Evolutionary conservation across 2,888 invertebrate species (phyloP).

Genomic region (Scaptodrosophila latifasciaeformis): DNA sequence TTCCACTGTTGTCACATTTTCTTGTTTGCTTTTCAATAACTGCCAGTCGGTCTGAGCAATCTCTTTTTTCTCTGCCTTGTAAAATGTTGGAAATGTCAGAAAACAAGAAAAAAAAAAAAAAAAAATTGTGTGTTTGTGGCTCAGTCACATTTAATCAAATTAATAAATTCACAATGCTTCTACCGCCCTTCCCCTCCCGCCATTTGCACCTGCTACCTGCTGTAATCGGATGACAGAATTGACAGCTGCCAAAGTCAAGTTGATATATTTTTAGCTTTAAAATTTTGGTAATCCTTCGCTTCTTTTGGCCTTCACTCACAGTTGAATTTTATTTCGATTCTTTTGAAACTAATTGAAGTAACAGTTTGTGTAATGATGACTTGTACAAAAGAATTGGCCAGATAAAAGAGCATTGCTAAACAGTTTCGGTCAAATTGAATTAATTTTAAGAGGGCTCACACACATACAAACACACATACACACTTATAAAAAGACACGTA

Average conservation of each 20-base stretch:
- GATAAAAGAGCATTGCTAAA: conserved; percentile 28
- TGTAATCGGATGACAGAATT: background rate
- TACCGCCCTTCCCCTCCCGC: background rate
- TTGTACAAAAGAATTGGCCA: background rate
- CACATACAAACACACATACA: conserved; percentile 3
- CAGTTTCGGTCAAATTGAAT: conserved; percentile 20
- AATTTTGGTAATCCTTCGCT: conserved; percentile 38
- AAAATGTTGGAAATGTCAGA: conserved; percentile 14
- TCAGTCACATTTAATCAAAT: conserved; percentile 63
- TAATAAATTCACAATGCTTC: conserved; percentile 44
- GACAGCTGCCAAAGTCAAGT: conserved; percentile 24
- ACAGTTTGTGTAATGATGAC: conserved; percentile 14
- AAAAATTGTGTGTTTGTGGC: conserved; percentile 25
- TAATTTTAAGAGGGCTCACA: conserved; percentile 21
- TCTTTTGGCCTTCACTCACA: conserved; percentile 3
- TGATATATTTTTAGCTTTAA: conserved; percentile 33
- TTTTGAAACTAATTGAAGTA: conserved; percentile 40
- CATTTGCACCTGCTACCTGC: conserved; percentile 5
- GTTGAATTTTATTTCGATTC: conserved; percentile 23
- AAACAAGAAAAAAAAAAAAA: background rate
- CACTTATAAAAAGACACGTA: conserved; percentile 1
- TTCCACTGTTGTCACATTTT: background rate
- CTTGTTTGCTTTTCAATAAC: conserved; percentile 59
- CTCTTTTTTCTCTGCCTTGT: no score
- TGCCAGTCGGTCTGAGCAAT: conserved; percentile 16